Evolutionary conservation across 1,140 invertebrate genomes (phyloP), one percentile per base, ranked within the genome.

Genomic region (Solenopsis fugax): DNA sequence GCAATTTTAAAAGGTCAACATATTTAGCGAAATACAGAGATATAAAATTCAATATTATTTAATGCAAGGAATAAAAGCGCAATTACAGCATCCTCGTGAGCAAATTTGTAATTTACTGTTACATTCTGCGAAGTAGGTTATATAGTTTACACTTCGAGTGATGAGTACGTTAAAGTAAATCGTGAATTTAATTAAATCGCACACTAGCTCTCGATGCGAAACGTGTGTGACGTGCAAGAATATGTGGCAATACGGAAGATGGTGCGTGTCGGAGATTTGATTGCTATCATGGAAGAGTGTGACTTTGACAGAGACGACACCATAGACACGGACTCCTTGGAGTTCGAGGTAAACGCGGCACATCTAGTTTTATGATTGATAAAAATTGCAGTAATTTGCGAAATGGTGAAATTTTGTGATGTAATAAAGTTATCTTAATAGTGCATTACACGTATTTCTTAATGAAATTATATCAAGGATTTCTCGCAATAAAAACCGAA

Each of bases 241-340:
- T 69, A 50, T 58, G 24, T 7, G 64, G 60, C 52, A 56, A 29
- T 41, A 12, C 41, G 65, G 87, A 89, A 92, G 89, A 95, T 94
- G 92, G 77, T 94, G 67, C 91, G 90, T 64, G 77, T 93, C 45
- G 92, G 92, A 88, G 92, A 90, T 87, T 78, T 93, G 85, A 87
- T 93, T 67, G 93, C 91, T 71, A 93, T 93, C 54, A 94, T 93
- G 93, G 93, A 94, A 71, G 93, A 94, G 75, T 89, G 88, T 87
- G 90, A 94, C 56, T 86, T 88, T 77, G 92, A 93, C 69, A 89
- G 90, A 45, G 92, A 94, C 80, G 93, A 94, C 78, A 90, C 90
- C 50, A 92, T 95, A 91, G 95, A 95, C 54, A 92, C 93, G 24
- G 95, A 95, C 90, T 95, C 95, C 45, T 91, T 95, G 58, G 95